Percentiles rank a stretch among this genome's conserved stretches.
These are phyloP conservation scores for Tamias sibiricus DNA, from an alignment of 2,113 vertebrate species.

Conservation along the genomic window DNA sequence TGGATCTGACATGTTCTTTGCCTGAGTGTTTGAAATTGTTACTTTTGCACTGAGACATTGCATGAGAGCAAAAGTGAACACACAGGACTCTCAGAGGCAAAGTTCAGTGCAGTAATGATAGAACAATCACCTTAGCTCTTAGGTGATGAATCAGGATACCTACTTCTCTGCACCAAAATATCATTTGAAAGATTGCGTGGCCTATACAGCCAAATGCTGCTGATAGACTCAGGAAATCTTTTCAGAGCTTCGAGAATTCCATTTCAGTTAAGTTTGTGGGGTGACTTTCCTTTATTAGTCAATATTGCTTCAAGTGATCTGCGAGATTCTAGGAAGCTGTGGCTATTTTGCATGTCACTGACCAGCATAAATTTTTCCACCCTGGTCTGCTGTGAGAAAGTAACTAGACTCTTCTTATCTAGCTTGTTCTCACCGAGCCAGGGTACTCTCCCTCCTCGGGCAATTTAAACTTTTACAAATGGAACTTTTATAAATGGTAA, in stretches of 20 bases:
- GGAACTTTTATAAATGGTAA: slow-evolving; percentile 15
- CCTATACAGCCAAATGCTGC: neutral
- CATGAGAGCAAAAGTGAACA: neutral
- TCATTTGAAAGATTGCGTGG: neutral
- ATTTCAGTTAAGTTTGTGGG: neutral
- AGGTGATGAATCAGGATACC: neutral
- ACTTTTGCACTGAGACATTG: neutral
- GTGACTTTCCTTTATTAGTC: neutral
- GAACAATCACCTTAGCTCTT: neutral
- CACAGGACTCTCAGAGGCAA: no score
- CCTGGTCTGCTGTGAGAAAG: neutral
- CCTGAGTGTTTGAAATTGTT: neutral
- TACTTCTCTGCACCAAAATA: neutral
- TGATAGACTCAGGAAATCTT: neutral
- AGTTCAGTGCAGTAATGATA: neutral
- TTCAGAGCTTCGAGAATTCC: neutral
- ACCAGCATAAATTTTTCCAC: neutral
- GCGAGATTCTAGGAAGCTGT: neutral
- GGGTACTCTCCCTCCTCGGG: neutral
- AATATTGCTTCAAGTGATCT: neutral
- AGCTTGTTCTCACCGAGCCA: neutral
- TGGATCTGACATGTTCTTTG: neutral
- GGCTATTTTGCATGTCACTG: neutral
- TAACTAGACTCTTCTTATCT: neutral
- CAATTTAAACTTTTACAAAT: neutral